A percentile compares a stretch with the other conserved stretches of the same genome.
Conservation (phyloP, 2,797 vertebrate genomes). For the Zalophus californianus region DNA sequence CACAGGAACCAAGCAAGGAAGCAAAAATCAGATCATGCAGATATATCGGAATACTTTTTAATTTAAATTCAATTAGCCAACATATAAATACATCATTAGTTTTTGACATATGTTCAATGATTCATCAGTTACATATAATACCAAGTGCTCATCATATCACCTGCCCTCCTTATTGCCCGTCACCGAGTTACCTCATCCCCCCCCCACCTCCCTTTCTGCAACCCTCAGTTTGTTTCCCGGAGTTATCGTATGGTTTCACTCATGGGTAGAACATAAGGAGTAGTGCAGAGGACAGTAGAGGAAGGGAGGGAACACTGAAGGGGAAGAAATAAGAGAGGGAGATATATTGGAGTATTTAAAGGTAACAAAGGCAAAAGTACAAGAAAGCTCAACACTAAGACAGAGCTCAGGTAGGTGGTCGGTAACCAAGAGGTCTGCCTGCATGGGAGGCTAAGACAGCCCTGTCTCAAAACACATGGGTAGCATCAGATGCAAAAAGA, state of each 20-base stretch:
- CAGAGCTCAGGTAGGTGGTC: background rate
- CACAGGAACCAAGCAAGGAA: background rate
- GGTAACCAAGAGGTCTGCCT: background rate
- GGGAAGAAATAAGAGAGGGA: background rate
- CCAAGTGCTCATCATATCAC: too few species aligned
- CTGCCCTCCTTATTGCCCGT: too few species aligned
- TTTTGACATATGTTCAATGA: too few species aligned
- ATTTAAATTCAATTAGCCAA: too few species aligned
- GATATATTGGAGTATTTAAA: slow-evolving; percentile 20
- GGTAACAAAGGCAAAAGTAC: background rate
- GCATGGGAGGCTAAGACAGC: background rate
- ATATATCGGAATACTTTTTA: background rate
- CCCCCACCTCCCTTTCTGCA: too few species aligned
- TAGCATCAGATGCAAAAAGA: background rate
- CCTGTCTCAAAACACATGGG: background rate
- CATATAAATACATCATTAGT: too few species aligned
- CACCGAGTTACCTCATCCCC: too few species aligned
- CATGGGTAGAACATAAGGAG: too few species aligned
- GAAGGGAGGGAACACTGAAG: background rate
- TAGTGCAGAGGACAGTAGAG: background rate
- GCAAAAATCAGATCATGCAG: background rate
- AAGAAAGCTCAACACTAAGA: background rate
- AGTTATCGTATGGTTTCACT: too few species aligned
- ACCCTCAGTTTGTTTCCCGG: too few species aligned
- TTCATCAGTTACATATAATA: too few species aligned